Base-by-base conservation (phyloP, 2,113 vertebrate species). In the Lampris megalopsis region DNA sequence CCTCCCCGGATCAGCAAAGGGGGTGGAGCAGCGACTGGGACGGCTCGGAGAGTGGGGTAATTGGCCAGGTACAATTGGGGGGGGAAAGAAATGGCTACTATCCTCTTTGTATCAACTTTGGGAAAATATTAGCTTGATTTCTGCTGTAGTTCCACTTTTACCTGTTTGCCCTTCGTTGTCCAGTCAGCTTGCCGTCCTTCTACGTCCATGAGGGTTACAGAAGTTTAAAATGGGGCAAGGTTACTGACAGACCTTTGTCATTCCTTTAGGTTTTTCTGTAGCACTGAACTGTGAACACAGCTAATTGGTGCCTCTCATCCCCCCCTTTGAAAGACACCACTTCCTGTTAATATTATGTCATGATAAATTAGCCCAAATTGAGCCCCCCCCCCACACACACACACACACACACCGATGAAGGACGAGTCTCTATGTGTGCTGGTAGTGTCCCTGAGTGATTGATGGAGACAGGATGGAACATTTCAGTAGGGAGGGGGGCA, bases 331-430 rank as follows among this genome's bases (percentile, higher is more conserved):
- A 97, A 96, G 95, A 94, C 96, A 96, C 93, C 92, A 94, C 95
- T 95, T 93, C 95, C 95, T 95, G 95, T 97, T 97, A 97, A 97
- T 96, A 96, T 95, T 92, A 91, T 95, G 95, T 96, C 95, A 95
- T 96, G 96, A 98, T 97, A 94, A 97, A 98, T 97, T 96, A 94
- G 95, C 93, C 95, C 95, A 96, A 97, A 96, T 96, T 96, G 96
- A 96, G 95, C 94, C 93, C 93, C 94, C 24, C 24, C 24, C 24
- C 24, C n/a, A n/a, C n/a, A n/a, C n/a, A n/a, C n/a, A 24, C 24
- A 24, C 24, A 24, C 24, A 94, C 96, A 95, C 96, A 95, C 94
- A 95, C 95, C 95, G 95, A 95, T 96, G 97, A 97, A 96, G 96
- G 96, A 96, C 96, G 95, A 95, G 93, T 75, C 70, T 52, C 38